These are phyloP conservation scores for Cairina moschata DNA, from an alignment of 2,113 vertebrate genomes.

Conservation along the genomic window DNA sequence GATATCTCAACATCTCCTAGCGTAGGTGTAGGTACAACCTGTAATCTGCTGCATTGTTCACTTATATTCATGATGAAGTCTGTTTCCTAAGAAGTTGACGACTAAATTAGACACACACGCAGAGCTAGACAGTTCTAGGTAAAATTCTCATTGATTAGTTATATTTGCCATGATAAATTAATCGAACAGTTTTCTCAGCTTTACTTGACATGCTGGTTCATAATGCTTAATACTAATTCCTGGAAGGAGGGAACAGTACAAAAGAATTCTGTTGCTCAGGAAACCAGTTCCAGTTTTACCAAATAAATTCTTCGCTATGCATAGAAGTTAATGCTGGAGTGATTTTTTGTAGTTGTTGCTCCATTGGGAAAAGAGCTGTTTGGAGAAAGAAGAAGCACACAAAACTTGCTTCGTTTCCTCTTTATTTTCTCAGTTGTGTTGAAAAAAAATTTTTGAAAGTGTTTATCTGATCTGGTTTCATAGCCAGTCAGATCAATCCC, in stretches of 20 bases:
- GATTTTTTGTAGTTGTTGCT: not conserved
- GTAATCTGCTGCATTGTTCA: not conserved
- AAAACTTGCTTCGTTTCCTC: not conserved
- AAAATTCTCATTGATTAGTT: not conserved
- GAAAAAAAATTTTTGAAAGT: not conserved
- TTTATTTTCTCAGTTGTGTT: not conserved
- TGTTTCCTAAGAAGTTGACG: not conserved
- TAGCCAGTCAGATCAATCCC: not conserved
- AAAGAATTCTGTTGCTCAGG: not conserved
- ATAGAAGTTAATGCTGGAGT: not conserved
- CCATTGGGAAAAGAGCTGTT: not conserved
- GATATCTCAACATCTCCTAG: not conserved
- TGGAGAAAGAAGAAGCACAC: too few species aligned
- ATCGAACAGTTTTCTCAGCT: not conserved
- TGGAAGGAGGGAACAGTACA: not conserved
- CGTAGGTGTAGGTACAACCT: not conserved
- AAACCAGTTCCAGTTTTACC: not conserved
- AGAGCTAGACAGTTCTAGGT: not conserved
- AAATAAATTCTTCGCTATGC: not conserved
- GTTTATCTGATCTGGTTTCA: not conserved
- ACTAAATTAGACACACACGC: not conserved
- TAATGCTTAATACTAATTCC: not conserved
- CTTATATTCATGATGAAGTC: not conserved
- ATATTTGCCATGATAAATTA: not conserved
- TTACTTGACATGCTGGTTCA: not conserved